Evolutionary conservation across 2,113 vertebrate species (phyloP).

Genomic region (Eolophus roseicapilla): DNA sequence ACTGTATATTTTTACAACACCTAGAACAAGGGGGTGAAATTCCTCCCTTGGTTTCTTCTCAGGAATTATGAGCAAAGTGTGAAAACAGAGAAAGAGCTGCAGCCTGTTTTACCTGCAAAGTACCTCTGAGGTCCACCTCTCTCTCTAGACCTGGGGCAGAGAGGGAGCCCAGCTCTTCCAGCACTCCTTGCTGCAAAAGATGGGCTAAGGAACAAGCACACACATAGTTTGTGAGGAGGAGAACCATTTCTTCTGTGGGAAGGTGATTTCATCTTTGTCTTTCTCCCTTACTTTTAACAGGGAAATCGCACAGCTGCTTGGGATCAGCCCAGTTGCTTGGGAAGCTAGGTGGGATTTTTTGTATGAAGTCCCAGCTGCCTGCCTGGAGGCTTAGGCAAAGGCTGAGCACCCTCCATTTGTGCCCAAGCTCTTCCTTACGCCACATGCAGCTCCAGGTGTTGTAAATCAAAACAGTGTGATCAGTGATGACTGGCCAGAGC

Average conservation of each 20-base stretch:
- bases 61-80: neutral
- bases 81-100: neutral
- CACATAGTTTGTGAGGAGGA: fast-evolving
- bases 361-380: neutral
- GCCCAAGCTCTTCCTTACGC: neutral
- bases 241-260: neutral
- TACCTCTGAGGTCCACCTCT: neutral
- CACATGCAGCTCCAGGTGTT: neutral
- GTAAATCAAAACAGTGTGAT: neutral
- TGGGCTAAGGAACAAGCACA: neutral
- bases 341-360: neutral
- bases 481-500: fast-evolving
- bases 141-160: neutral
- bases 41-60: neutral
- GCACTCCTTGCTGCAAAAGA: neutral
- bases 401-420: fast-evolving
- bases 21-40: neutral
- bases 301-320: neutral
- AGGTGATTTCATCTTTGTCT: neutral
- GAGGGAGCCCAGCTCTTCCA: neutral
- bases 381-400: neutral
- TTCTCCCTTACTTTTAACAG: neutral
- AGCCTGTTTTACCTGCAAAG: neutral
- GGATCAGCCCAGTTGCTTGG: neutral
- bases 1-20: neutral